phyloP scores from a whole-genome alignment of 2,113 vertebrate species.

The Phrynosoma blainvillii region DNA sequence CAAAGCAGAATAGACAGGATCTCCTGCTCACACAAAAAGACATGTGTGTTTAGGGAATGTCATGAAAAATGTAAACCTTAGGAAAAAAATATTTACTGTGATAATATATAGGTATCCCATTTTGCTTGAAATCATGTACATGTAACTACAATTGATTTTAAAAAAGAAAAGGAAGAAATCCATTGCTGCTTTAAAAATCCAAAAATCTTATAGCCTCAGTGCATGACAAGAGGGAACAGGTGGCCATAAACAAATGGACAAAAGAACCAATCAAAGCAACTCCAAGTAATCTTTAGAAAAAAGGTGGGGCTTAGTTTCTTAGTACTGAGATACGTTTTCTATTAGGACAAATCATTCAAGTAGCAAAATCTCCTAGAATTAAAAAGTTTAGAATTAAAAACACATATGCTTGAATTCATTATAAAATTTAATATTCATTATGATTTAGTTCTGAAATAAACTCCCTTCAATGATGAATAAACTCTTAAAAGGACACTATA shows the following conservation, averaged over 20 bases:
- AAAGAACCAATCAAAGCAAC: constrained; percentile 6
- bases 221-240: not conserved
- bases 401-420: not conserved
- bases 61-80: not conserved
- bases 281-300: not conserved
- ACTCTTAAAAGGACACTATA: not conserved
- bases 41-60: not conserved
- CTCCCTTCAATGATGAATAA: not conserved
- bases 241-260: constrained; percentile 1
- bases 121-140: not conserved
- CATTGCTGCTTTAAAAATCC: not conserved
- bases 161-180: not conserved
- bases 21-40: not conserved
- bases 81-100: not conserved
- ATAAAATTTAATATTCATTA: not conserved
- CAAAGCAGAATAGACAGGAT: not conserved
- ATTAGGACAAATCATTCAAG: not conserved
- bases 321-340: not conserved
- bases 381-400: not conserved
- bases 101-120: not conserved
- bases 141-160: not conserved
- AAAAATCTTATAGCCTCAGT: not conserved
- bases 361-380: not conserved
- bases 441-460: not conserved
- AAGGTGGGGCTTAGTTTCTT: not conserved